Evolutionary conservation across 2,888 invertebrate species (phyloP), one percentile per base, ranked within the genome.

Genomic region (Octonoba sinensis): DNA sequence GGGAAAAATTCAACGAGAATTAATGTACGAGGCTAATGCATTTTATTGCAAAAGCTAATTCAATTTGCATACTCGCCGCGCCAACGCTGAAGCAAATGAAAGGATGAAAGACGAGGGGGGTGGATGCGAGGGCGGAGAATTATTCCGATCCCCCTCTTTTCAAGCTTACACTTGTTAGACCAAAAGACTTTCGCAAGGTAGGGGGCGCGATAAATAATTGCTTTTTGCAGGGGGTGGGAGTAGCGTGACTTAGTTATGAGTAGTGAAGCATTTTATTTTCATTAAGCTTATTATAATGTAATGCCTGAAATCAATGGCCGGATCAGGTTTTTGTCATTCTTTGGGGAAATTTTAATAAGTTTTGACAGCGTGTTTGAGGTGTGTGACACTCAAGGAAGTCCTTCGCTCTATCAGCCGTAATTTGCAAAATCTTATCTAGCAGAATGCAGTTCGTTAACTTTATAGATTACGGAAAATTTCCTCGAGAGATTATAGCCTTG

Each of bases 11-110:
- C 36, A 62, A 27, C 18, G 16, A 62, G 72, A 72, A 62, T 72
- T 72, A 72, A 72, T 62, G 72, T 36, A 60, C 62, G 18, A 18
- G 54, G 51, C 72, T 72, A 72, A 72, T 62, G 62, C 49, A 62
- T 62, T 72, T 72, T 72, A 72, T 54, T 72, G 72, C 72, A 27
- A 36, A 51, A 51, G 36, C 62, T 72, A 72, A 72, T 62, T 51
- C 72, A 72, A 72, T 72, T 72, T 72, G 20, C 72, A 72, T 62
- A 62, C 22, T 13, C 20, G 22, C 13, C 18, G 20, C 22, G 24
- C 24, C 27, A 59, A 36, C 3, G 27, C 27, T 27, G 27, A 27
- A 27, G 36, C 18, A 27, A 18, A n/a, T 6, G n/a, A n/a, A 44
- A 62, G 46, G 11, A 44, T 44, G 16, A 27, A 60, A 36, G 20